A percentile compares a stretch with the other conserved stretches of the same genome.
Evolutionary conservation across 1,140 invertebrate genomes (phyloP).

Genomic region (Drosophila simulans): DNA sequence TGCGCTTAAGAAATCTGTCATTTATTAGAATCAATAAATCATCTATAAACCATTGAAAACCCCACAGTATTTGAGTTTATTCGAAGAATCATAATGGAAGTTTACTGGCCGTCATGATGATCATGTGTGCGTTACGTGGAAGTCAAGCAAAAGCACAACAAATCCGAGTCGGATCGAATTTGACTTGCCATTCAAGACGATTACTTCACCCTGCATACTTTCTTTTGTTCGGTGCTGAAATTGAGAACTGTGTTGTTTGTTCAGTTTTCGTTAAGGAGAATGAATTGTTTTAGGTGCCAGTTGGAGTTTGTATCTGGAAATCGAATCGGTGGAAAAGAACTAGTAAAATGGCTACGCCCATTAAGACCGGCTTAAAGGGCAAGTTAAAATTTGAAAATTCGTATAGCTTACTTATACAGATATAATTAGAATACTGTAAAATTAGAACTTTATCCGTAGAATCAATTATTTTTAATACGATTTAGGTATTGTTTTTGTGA

Average conservation of each 20-base stretch:
- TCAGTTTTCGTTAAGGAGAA: constrained; percentile 16
- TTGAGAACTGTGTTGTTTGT: constrained; percentile 17
- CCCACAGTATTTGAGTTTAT: background rate
- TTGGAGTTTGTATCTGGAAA: constrained; percentile 2
- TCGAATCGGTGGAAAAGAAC: background rate
- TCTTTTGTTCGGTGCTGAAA: background rate
- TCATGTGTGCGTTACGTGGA: constrained; percentile 37
- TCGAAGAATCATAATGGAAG: background rate
- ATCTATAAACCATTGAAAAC: background rate
- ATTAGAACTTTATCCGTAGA: too few relatives aligned
- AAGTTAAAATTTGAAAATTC: background rate
- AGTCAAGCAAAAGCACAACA: constrained; percentile 11
- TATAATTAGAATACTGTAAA: too few relatives aligned
- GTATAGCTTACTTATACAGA: too few relatives aligned
- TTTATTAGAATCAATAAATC: constrained; percentile 21
- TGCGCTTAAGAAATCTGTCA: constrained; percentile 17
- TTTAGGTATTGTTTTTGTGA: too few relatives aligned
- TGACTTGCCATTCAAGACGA: constrained; percentile 2
- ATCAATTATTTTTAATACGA: too few relatives aligned
- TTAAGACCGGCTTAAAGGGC: background rate
- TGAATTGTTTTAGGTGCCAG: constrained; percentile 9
- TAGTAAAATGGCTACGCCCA: background rate
- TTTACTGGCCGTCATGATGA: constrained; percentile 12
- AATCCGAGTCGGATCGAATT: constrained; percentile 14
- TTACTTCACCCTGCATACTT: constrained; percentile 4